Evolutionary conservation across 2,888 invertebrate species (phyloP).

Genomic region (Acrobasis repandana): DNA sequence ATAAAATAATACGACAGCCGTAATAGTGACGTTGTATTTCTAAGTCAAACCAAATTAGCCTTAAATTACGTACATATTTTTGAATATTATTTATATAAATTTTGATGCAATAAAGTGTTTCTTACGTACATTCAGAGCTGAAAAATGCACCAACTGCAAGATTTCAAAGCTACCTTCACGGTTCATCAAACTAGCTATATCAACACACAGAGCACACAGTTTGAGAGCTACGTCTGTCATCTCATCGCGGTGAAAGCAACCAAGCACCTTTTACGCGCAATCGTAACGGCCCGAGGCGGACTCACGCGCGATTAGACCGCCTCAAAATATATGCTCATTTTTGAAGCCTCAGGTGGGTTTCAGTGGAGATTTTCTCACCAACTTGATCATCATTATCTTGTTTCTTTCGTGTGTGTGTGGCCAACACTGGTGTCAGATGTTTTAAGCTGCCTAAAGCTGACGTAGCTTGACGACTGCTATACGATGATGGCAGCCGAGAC

Average conservation of each 20-base stretch:
- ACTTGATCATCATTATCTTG: no score
- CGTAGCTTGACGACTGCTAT: no score
- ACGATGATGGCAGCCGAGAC: no score
- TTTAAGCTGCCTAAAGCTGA: no score
- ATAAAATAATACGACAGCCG: no score
- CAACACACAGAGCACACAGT: slow-evolving; percentile 5
- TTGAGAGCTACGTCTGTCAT: background rate
- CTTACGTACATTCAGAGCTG: background rate
- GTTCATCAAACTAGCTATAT: background rate
- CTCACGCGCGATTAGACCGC: slow-evolving; percentile 21
- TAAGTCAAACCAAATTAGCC: no score
- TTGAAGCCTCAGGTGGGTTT: slow-evolving; percentile 1
- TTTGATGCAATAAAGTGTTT: no score
- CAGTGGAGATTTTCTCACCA: background rate
- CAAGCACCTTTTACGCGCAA: slow-evolving; percentile 27
- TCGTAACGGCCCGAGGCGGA: slow-evolving; percentile 25
- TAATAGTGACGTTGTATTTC: no score
- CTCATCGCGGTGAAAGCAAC: slow-evolving; percentile 28
- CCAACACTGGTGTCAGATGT: no score
- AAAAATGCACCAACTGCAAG: background rate
- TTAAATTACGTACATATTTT: no score
- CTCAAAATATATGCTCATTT: slow-evolving; percentile 17
- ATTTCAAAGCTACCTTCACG: slow-evolving; percentile 9
- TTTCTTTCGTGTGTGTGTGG: no score
- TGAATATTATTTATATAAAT: no score